A percentile compares a stretch with the other conserved stretches of the same genome.
Conservation (phyloP, 37 sponge, comb jelly and placozoan genomes). For the Aphrocallistes beatrix region DNA sequence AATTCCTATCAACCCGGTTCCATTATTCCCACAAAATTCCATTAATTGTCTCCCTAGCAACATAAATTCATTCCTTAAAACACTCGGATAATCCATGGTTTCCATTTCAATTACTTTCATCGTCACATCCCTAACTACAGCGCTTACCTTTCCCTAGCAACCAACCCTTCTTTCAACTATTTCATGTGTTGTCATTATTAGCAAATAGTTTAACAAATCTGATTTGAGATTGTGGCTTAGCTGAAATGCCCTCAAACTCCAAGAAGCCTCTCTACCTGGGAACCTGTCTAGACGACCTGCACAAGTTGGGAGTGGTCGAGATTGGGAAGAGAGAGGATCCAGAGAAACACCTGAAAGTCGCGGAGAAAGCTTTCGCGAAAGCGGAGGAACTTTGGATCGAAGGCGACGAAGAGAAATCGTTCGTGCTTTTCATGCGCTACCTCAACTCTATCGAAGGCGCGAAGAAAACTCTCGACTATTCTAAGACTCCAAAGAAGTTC, state of each 20-base stretch:
- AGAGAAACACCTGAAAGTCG: constrained; percentile 12
- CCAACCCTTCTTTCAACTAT: no score
- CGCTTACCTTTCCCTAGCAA: no score
- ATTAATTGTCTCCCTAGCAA: no score
- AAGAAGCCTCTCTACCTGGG: neutral
- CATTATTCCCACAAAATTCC: no score
- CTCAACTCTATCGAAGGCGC: constrained; percentile 31
- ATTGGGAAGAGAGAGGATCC: neutral
- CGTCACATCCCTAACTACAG: no score
- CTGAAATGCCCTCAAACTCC: neutral
- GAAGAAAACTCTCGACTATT: constrained; percentile 25
- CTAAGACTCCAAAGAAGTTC: neutral
- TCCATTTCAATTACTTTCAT: no score
- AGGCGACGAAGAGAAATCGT: constrained; percentile 71
- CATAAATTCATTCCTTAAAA: no score
- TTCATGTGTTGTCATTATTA: no score
- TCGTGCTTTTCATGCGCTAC: constrained; percentile 63
- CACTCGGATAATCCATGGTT: no score
- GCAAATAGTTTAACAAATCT: no score
- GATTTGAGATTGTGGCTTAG: no score
- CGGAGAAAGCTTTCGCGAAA: neutral
- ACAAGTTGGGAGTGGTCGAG: neutral
- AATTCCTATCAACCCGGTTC: no score
- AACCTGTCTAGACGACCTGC: neutral
- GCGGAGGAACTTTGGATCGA: constrained; percentile 23